Base-by-base conservation (phyloP, 1,140 invertebrate species). In the Steinernema khuongi region DNA sequence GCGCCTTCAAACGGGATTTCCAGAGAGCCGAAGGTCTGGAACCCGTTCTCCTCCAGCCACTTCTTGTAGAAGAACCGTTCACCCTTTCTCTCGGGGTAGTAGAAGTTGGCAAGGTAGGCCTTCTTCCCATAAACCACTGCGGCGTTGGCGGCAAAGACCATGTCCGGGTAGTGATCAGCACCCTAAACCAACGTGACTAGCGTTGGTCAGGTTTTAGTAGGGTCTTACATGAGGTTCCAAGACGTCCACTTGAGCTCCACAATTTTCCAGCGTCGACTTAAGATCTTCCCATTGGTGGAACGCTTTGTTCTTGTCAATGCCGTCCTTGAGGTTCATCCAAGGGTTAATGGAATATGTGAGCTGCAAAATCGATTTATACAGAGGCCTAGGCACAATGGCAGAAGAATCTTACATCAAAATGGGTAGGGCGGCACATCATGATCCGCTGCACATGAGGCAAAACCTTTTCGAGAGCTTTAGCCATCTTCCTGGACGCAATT, bases 1-100 rank as follows among this genome's bases (percentile, higher is more conserved):
- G 82, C 79, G 44, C 80, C 83, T 84, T 84, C 84, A 73, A 85
- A 84, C 18, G 80, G 77, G 71, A 85, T 82, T 41, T 85, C 81
- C 26, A 74, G 33, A 69, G 75, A 72, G 28, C 78, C 80, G 31
- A 67, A 68, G 28, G 80, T 82, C 31, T 68, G 67, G 72, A 76
- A 84, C 4, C 82, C 82, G 67, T 84, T 79, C n/a, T 79, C 70
- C 31, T 75, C 77, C 72, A 84, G 83, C 83, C 83, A 84, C 44
- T 76, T 73, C 29, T 85, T 78, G 73, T 80, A 84, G 73, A 81
- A 84, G 30, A 75, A 83, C 30, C 80, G 71, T 60, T 84, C 83
- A 14, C 83, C 83, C 74, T 84, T 79, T n/a, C 83, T 75, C 74
- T 84, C 83, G 18, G 81, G 82, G 72, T 85, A 81, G 14, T 74